A percentile compares a stretch with the other conserved stretches of the same genome.
phyloP scores from a whole-genome alignment of 2,113 vertebrate genomes.

The Chlorodrepanis virens region DNA sequence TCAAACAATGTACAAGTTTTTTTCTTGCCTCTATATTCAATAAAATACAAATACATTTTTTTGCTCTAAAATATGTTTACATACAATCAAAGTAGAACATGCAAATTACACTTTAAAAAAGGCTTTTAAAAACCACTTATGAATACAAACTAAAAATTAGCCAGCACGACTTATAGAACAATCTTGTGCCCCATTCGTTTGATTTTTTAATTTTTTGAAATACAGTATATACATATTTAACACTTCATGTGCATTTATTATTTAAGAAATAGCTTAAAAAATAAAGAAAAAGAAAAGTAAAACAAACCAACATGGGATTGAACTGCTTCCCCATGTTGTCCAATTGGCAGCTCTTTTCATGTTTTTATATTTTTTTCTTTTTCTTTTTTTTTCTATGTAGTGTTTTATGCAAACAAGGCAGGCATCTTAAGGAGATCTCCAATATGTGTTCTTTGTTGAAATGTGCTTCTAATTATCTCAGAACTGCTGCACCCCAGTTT shows the following conservation, averaged over 20 bases:
- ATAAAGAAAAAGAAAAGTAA: conserved; percentile 73
- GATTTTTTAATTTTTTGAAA: conserved; percentile 74
- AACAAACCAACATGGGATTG: conserved; percentile 68
- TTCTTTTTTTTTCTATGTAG: conserved; percentile 42
- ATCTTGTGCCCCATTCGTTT: conserved; percentile 94
- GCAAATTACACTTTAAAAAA: conserved; percentile 97
- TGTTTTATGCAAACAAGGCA: conserved; percentile 61
- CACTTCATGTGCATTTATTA: conserved; percentile 90
- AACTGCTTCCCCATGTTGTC: conserved; percentile 72
- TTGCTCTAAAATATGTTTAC: conserved; percentile 99
- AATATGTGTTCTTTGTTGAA: conserved; percentile 68
- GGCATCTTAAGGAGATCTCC: conserved; percentile 55
- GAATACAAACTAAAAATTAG: conserved; percentile 99
- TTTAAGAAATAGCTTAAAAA: conserved; percentile 85
- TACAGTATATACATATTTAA: conserved; percentile 88
- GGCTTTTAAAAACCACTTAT: conserved; percentile 97
- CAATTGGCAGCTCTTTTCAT: conserved; percentile 68
- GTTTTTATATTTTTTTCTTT: conserved; percentile 19
- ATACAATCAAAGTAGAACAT: conserved; percentile 99
- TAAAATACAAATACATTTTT: conserved; percentile 97
- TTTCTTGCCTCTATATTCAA: conserved; percentile 94
- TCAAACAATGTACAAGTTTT: conserved; percentile 99
- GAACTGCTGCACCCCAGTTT: conserved; percentile 58
- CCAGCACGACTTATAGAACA: conserved; percentile 89
- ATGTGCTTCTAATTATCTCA: conserved; percentile 78